These are phyloP conservation scores for Muscicapa striata DNA, from an alignment of 2,797 vertebrate genomes.

Conservation along the genomic window DNA sequence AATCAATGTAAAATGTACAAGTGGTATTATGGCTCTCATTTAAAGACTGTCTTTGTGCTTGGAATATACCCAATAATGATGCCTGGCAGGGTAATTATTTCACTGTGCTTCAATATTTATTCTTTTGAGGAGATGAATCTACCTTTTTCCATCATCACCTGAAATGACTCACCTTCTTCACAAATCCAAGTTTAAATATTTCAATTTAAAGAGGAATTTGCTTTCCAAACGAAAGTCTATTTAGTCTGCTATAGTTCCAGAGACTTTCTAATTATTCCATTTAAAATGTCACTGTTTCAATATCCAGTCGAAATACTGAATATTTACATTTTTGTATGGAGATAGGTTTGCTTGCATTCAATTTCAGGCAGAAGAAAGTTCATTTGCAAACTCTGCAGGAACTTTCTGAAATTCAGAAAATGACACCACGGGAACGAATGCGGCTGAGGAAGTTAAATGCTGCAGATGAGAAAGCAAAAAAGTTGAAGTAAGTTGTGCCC, in stretches of 20 bases:
- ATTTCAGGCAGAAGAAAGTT: slow-evolving; percentile 79
- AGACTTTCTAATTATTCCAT: slow-evolving; percentile 48
- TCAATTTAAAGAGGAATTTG: slow-evolving; percentile 51
- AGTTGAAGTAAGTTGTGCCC: slow-evolving; percentile 76
- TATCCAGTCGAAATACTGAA: not conserved
- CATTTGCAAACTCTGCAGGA: slow-evolving; percentile 84
- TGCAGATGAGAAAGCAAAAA: slow-evolving; percentile 78
- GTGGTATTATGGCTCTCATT: not conserved
- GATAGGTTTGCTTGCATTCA: not conserved
- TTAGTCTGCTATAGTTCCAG: slow-evolving; percentile 35
- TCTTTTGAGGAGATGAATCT: not conserved
- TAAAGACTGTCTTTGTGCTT: not conserved
- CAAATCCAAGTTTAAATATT: slow-evolving; percentile 48
- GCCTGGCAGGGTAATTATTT: not conserved
- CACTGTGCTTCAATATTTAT: slow-evolving; percentile 25
- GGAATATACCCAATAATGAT: not conserved
- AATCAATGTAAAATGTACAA: not conserved
- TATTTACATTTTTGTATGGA: slow-evolving; percentile 41
- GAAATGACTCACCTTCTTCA: slow-evolving; percentile 18
- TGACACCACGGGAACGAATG: slow-evolving; percentile 85
- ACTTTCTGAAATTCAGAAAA: slow-evolving; percentile 83
- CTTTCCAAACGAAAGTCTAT: slow-evolving; percentile 46
- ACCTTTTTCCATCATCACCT: not conserved
- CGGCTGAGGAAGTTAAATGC: slow-evolving; percentile 81
- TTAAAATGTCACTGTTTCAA: slow-evolving; percentile 29